A percentile compares a stretch with the other conserved stretches of the same genome.
phyloP scores from a whole-genome alignment of 2,797 vertebrate species.

The Anabas testudineus region DNA sequence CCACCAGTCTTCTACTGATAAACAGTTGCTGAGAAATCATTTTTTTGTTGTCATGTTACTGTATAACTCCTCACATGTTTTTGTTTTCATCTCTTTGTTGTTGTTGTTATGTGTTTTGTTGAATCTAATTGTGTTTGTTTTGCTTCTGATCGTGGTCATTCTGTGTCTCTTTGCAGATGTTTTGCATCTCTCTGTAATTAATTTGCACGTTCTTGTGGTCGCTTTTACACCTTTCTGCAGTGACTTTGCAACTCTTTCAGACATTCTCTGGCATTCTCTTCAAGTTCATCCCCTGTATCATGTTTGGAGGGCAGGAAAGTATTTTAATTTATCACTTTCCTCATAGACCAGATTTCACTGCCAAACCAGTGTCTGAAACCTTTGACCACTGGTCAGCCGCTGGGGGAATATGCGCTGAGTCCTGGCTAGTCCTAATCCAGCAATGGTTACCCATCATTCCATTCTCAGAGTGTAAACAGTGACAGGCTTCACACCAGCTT shows the following conservation, averaged over 20 bases:
- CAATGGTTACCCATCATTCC: conserved; percentile 45
- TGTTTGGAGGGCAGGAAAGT: neutral
- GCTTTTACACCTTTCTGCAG: neutral
- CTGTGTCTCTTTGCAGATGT: too few relatives aligned
- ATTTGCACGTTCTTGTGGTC: neutral
- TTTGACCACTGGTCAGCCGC: conserved; percentile 19
- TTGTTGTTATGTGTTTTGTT: too few relatives aligned
- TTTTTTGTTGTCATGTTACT: neutral
- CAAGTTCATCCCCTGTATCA: too few relatives aligned
- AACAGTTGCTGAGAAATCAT: neutral
- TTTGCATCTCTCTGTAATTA: neutral
- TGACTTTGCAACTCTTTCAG: neutral
- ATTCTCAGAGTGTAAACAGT: conserved; percentile 61
- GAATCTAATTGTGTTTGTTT: neutral
- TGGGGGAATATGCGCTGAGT: conserved; percentile 18
- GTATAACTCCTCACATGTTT: too few relatives aligned
- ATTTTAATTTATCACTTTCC: neutral
- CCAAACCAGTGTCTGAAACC: conserved; percentile 12
- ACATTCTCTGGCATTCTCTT: neutral
- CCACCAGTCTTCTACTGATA: neutral
- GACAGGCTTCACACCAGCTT: conserved; percentile 60
- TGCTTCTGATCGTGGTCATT: neutral
- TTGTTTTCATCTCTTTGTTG: too few relatives aligned
- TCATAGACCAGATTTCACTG: neutral
- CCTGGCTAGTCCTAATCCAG: neutral